Conservation (phyloP, 2,113 vertebrate genomes). For the Dipodomys merriami region DNA sequence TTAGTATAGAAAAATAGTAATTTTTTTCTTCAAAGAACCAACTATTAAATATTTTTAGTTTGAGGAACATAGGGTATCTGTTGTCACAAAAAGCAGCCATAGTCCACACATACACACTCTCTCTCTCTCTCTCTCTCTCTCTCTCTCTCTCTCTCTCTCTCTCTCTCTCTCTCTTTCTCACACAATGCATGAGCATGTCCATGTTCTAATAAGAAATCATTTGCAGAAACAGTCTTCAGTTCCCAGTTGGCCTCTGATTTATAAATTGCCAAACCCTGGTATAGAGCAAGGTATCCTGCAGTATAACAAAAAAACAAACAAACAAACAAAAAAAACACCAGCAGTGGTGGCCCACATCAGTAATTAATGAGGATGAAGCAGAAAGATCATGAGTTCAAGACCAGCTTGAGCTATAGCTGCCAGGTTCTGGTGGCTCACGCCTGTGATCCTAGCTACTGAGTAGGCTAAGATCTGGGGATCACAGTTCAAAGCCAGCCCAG, state of each 20-base stretch:
- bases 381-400: too few species aligned
- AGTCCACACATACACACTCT: background rate
- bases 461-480: too few species aligned
- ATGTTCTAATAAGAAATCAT: background rate
- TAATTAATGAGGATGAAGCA: too few species aligned
- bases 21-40: background rate
- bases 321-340: too few species aligned
- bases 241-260: background rate
- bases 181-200: background rate
- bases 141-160: too few species aligned
- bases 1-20: background rate
- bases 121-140: too few species aligned
- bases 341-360: too few species aligned
- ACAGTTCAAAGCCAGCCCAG: too few species aligned
- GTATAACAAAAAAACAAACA: background rate
- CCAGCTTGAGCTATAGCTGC: too few species aligned
- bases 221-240: background rate
- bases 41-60: conserved; percentile 48
- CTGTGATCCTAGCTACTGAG: too few species aligned
- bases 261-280: background rate
- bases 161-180: too few species aligned
- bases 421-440: too few species aligned
- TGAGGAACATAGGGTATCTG: background rate
- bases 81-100: background rate
- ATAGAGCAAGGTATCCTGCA: background rate